A percentile compares a stretch with the other conserved stretches of the same genome.
Evolutionary conservation across 2,113 vertebrate genomes (phyloP).

Genomic region (Haliaeetus leucogaster): DNA sequence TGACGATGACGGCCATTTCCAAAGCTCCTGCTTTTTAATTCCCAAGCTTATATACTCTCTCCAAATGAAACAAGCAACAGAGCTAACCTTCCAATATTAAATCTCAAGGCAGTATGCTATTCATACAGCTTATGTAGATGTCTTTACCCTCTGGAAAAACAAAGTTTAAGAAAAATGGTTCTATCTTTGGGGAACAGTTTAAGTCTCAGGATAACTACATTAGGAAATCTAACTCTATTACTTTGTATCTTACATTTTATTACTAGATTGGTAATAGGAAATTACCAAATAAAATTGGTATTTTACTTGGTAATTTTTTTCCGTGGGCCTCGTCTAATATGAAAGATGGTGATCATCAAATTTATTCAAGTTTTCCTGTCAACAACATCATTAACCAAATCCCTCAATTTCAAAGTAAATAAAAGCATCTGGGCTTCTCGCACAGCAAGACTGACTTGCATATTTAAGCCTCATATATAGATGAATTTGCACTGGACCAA

Average conservation of each 20-base stretch:
- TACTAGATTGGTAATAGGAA: conserved; percentile 64
- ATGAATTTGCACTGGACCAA: conserved; percentile 72
- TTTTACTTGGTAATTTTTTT: conserved; percentile 57
- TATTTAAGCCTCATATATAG: conserved; percentile 68
- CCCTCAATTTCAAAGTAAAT: conserved; percentile 76
- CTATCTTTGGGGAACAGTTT: conserved; percentile 55
- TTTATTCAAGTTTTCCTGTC: conserved; percentile 73
- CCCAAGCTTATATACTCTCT: background rate
- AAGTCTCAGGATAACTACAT: conserved; percentile 46
- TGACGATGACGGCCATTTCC: background rate
- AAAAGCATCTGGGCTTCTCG: conserved; percentile 74
- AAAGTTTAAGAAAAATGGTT: conserved; percentile 61
- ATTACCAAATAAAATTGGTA: conserved; percentile 66
- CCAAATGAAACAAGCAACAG: conserved; percentile 12
- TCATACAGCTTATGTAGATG: conserved; percentile 53
- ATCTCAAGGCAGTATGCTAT: conserved; percentile 39
- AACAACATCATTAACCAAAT: conserved; percentile 75
- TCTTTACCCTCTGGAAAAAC: conserved; percentile 58
- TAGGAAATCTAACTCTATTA: conserved; percentile 60
- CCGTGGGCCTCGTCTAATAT: conserved; percentile 57
- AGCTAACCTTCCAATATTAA: conserved; percentile 45
- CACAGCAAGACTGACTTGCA: conserved; percentile 70
- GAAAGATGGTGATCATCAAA: conserved; percentile 70
- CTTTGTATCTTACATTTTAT: conserved; percentile 61
- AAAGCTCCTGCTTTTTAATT: conserved; percentile 1